Percentiles rank a stretch among this genome's conserved stretches.
Conservation (phyloP, 2,888 invertebrate species). For the Cephus runcator region DNA sequence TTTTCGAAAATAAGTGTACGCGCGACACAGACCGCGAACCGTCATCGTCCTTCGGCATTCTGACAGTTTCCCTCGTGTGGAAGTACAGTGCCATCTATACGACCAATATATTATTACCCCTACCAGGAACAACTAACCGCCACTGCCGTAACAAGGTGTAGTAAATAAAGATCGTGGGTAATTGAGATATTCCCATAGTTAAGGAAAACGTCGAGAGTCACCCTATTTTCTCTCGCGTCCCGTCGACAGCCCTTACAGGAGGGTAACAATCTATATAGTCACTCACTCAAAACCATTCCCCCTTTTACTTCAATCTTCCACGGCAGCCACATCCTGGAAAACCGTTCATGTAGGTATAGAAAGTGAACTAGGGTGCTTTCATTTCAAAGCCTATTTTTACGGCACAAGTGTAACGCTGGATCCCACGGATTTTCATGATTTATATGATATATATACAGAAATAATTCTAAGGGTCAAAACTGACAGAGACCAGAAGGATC, state of each 20-base stretch:
- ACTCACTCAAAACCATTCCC: neutral
- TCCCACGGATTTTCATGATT: constrained; percentile 16
- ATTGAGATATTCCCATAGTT: neutral
- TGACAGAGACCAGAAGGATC: constrained; percentile 14
- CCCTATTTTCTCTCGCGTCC: neutral
- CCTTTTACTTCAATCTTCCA: no score
- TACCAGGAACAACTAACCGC: neutral
- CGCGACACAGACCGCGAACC: neutral
- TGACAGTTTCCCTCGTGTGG: neutral
- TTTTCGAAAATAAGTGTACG: neutral
- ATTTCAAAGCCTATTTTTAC: neutral
- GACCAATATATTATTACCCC: neutral
- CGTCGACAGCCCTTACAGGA: neutral
- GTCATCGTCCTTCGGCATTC: neutral
- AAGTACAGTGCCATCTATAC: neutral
- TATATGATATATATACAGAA: constrained; percentile 11
- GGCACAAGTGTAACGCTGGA: neutral
- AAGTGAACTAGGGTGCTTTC: neutral
- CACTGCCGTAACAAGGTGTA: neutral
- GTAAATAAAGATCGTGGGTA: constrained; percentile 1
- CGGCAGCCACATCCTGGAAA: neutral
- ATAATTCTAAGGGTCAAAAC: constrained; percentile 11
- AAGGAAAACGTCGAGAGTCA: neutral
- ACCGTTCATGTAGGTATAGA: neutral
- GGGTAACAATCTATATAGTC: neutral